These are phyloP conservation scores for Austrolebias charrua DNA, from an alignment of 2,797 vertebrate species.

Conservation along the genomic window DNA sequence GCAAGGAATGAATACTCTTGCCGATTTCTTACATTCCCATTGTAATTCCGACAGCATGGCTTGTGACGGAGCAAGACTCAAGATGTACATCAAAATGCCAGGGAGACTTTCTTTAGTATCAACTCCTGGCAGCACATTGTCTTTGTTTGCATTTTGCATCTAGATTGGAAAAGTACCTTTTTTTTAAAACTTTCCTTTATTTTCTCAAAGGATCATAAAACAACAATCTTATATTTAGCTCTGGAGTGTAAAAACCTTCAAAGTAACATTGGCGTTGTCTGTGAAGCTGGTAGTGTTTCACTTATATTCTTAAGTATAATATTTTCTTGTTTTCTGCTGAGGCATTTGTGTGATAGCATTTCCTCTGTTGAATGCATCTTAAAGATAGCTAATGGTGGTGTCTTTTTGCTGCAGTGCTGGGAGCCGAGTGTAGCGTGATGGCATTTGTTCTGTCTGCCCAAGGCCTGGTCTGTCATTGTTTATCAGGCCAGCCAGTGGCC, in stretches of 20 bases:
- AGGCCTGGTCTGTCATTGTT: slow-evolving; percentile 68
- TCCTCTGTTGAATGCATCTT: slow-evolving; percentile 40
- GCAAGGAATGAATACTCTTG: slow-evolving; percentile 21
- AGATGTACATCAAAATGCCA: slow-evolving; percentile 46
- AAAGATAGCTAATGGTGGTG: slow-evolving; percentile 55
- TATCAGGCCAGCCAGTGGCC: slow-evolving; percentile 58
- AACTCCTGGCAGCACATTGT: slow-evolving; percentile 25
- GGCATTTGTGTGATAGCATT: slow-evolving; percentile 43
- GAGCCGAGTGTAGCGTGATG: slow-evolving; percentile 59
- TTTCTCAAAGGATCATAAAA: slow-evolving; percentile 3
- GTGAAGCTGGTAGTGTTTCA: slow-evolving; percentile 6
- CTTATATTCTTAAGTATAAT: slow-evolving; percentile 44
- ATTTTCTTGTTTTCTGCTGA: slow-evolving; percentile 21
- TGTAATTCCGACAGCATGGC: slow-evolving; percentile 50
- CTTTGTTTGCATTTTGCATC: slow-evolving; percentile 28
- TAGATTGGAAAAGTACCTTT: slow-evolving; percentile 3
- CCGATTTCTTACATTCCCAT: slow-evolving; percentile 34
- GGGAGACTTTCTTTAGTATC: slow-evolving; percentile 30
- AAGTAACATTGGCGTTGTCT: slow-evolving; percentile 17
- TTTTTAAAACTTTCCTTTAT: slow-evolving; percentile 1
- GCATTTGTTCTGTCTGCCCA: slow-evolving; percentile 66
- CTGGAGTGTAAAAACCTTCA: slow-evolving; percentile 14
- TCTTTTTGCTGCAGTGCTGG: slow-evolving; percentile 42
- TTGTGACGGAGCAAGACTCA: slow-evolving; percentile 60
- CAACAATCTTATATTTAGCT: slow-evolving; percentile 6